Evolutionary conservation across 2,888 invertebrate species (phyloP).

Genomic region (Protonemura montana): DNA sequence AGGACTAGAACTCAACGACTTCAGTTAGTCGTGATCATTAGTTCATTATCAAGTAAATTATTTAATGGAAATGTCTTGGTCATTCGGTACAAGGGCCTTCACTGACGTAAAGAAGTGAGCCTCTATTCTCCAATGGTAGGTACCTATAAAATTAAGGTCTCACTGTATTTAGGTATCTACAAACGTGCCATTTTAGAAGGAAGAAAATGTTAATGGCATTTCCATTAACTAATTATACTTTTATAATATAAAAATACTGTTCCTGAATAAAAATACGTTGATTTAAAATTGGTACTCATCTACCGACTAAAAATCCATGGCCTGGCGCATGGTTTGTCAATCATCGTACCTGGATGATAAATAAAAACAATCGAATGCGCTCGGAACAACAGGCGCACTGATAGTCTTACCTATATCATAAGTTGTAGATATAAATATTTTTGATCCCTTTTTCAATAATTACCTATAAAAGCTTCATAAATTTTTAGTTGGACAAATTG

Average conservation of each 20-base stretch:
- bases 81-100: neutral
- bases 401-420: slow-evolving; percentile 12
- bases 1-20: neutral
- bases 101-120: neutral
- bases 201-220: neutral
- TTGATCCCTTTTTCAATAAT: neutral
- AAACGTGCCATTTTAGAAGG: neutral
- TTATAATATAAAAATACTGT: slow-evolving; percentile 7
- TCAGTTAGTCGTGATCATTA: neutral
- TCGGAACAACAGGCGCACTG: neutral
- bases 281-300: slow-evolving; percentile 7
- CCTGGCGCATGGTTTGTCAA: neutral
- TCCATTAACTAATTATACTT: slow-evolving; percentile 12
- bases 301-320: neutral
- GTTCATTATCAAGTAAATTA: neutral
- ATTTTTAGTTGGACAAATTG: neutral
- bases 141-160: neutral
- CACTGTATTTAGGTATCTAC: neutral
- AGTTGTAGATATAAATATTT: neutral
- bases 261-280: neutral
- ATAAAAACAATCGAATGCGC: neutral
- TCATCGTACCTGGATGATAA: neutral
- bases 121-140: neutral
- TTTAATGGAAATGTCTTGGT: slow-evolving; percentile 7
- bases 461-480: neutral